phyloP scores from a whole-genome alignment of 2,113 vertebrate species.

The Siniperca knerii region DNA sequence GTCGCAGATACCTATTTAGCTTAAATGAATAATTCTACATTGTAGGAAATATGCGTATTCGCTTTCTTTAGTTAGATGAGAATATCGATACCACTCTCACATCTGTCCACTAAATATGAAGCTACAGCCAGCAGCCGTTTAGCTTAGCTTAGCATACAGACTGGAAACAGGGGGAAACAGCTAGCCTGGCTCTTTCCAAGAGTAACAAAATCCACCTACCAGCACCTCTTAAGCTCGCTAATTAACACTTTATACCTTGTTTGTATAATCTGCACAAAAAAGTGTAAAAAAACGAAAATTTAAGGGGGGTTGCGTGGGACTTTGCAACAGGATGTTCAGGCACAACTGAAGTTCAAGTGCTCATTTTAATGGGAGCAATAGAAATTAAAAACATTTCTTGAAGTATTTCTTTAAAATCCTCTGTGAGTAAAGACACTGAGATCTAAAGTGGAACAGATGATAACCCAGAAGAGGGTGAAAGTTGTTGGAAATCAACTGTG shows the following conservation, averaged over 20 bases:
- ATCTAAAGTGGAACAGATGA: too few relatives aligned
- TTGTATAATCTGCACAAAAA: neutral
- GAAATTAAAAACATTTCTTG: too few relatives aligned
- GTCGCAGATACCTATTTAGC: neutral
- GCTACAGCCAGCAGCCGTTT: too few relatives aligned
- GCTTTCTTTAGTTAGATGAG: neutral
- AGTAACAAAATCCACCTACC: too few relatives aligned
- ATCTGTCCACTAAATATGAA: neutral
- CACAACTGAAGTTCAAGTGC: too few relatives aligned
- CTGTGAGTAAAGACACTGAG: neutral
- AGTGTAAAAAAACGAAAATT: neutral
- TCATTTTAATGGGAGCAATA: neutral
- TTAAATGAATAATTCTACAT: neutral
- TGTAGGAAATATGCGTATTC: neutral
- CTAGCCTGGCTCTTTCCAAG: neutral
- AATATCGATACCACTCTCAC: neutral
- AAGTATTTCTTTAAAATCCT: neutral
- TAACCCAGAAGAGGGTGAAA: neutral
- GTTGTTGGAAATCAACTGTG: neutral
- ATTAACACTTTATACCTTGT: neutral
- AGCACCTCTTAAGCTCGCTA: neutral
- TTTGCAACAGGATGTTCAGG: too few relatives aligned
- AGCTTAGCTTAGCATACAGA: too few relatives aligned
- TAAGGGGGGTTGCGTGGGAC: neutral
- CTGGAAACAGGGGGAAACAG: neutral